Base-by-base conservation (phyloP, 2,888 invertebrate species). In the Thecophora atra region DNA sequence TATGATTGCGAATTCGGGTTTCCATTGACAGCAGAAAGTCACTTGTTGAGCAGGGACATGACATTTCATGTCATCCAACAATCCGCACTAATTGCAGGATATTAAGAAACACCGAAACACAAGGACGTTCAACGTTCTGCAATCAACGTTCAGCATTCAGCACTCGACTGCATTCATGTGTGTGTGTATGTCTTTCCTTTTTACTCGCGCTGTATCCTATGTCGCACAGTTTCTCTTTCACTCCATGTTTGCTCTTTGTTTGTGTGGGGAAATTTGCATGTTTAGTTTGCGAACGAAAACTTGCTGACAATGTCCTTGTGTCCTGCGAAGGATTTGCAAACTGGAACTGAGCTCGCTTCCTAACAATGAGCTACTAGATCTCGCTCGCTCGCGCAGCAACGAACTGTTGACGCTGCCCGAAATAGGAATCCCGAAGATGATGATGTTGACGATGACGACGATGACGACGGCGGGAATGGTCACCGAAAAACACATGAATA, bases 41-140 rank as follows among this genome's bases (percentile, higher is more conserved):
- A 64, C 44, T 64, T 64, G 64, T 47, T 64, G 64, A 37, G 37
- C 47, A 11, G 7, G 17, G 54, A 54, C 24, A 54, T n/a, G 24
- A 54, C 24, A 54, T n/a, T 6, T 26, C 21, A 37, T 67, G 67
- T 19, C 19, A 37, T 37, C 7, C 30, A 65, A 51, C 52, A 52
- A 44, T 37, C 17, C 28, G 11, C 30, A 54, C 52, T 67, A 67
- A 42, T 67, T 67, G 54, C 37, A 67, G 54, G 54, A 67, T 67
- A 67, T 54, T 67, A 67, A 67, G 30, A 54, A 54, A 19, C 21
- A 54, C 3, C 4, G 2, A 28, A 3, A 21, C 54, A 42, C 64
- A 67, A 54, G 37, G 30, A 67, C 67, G 37, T 64, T 64, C 64
- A 47, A 17, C 47, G 47, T 47, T 15, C 47, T 8, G 37, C 6